Conservation (phyloP, 2,888 invertebrate species). For the Tetranychus truncatus region DNA sequence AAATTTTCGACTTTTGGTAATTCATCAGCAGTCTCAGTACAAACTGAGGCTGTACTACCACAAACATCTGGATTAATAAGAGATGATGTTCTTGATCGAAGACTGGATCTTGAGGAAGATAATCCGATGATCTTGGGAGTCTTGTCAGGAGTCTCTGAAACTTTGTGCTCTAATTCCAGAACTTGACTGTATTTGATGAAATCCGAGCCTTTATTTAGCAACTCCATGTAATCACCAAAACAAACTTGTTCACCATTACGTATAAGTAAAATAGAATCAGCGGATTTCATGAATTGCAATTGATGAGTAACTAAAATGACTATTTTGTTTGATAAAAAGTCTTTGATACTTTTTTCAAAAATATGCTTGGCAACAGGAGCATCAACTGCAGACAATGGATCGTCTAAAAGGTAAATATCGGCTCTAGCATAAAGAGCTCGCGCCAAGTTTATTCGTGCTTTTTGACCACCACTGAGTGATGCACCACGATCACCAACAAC, state of each 20-base stretch:
- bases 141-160: neutral
- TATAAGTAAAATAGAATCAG: slow-evolving; percentile 35
- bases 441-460: slow-evolving; percentile 26
- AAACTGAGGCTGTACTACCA: neutral
- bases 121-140: neutral
- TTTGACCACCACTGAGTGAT: slow-evolving; percentile 40
- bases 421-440: slow-evolving; percentile 35
- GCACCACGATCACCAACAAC: slow-evolving; percentile 41
- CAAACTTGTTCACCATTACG: slow-evolving; percentile 28
- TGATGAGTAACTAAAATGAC: slow-evolving; percentile 38
- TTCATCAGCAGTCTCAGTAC: neutral
- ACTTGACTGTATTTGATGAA: slow-evolving; percentile 12
- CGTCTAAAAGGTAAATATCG: slow-evolving; percentile 38
- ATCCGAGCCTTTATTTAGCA: slow-evolving; percentile 19
- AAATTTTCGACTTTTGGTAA: neutral
- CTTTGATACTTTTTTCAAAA: slow-evolving; percentile 34
- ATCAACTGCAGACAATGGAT: slow-evolving; percentile 36
- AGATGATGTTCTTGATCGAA: neutral
- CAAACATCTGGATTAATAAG: neutral
- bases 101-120: neutral
- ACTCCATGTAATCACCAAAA: slow-evolving; percentile 17
- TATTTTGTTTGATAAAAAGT: slow-evolving; percentile 30
- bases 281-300: slow-evolving; percentile 35
- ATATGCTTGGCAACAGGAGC: slow-evolving; percentile 35
- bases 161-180: neutral